Conservation (phyloP, 2,113 vertebrate species). For the Bombycilla garrulus region DNA sequence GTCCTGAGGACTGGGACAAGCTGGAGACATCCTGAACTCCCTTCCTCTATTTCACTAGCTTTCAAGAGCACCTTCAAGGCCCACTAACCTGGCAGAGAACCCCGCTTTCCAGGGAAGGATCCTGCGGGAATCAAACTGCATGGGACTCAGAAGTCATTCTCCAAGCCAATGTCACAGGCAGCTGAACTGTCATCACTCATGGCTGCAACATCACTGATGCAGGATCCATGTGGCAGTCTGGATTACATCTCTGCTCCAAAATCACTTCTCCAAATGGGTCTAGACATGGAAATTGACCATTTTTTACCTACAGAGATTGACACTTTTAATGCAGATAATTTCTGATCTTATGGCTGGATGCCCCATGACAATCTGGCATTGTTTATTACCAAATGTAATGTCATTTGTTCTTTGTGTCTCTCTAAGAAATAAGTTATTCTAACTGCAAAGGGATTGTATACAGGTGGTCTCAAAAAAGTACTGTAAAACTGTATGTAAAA, state of each 20-base stretch:
- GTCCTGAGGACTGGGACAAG: neutral
- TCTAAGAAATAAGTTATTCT: neutral
- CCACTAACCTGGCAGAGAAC: neutral
- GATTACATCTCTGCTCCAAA: neutral
- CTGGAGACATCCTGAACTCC: neutral
- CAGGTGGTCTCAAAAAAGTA: neutral
- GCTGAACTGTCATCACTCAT: neutral
- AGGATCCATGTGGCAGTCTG: accelerated
- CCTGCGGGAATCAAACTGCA: too few relatives aligned
- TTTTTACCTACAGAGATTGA: neutral
- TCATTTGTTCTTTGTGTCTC: neutral
- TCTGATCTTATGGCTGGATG: neutral
- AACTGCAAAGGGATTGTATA: neutral
- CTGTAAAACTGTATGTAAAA: neutral
- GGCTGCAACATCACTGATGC: accelerated
- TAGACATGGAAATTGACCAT: neutral
- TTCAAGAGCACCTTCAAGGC: neutral
- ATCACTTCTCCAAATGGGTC: neutral
- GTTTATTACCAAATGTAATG: neutral
- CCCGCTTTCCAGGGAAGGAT: neutral
- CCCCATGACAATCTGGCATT: neutral
- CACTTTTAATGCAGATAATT: neutral
- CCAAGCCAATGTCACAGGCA: neutral
- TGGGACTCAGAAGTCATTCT: neutral
- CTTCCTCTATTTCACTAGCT: neutral